These are phyloP conservation scores for human DNA, from an alignment of 2,113 vertebrate species.

Conservation along the genomic window GRCh38 chr5:44242501-44243000, in stretches of 20 bases:
- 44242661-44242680: neutral
- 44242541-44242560: neutral
- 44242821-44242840: neutral
- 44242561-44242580: neutral
- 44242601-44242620: constrained; percentile 35
- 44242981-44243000: neutral
- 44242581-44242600: neutral
- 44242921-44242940: neutral
- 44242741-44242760: neutral
- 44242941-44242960: neutral
- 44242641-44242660: neutral
- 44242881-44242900: neutral
- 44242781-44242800: neutral
- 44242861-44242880: neutral
- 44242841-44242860: neutral
- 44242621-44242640: neutral
- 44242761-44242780: neutral
- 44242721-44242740: neutral
- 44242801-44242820: neutral
- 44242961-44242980: neutral
- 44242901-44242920: neutral
- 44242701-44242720: neutral
- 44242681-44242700: neutral
- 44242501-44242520: neutral
- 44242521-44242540: neutral